Evolutionary conservation across 2,797 vertebrate genomes (phyloP), one percentile per base, ranked within the genome.

Genomic region (Spea hammondii): DNA sequence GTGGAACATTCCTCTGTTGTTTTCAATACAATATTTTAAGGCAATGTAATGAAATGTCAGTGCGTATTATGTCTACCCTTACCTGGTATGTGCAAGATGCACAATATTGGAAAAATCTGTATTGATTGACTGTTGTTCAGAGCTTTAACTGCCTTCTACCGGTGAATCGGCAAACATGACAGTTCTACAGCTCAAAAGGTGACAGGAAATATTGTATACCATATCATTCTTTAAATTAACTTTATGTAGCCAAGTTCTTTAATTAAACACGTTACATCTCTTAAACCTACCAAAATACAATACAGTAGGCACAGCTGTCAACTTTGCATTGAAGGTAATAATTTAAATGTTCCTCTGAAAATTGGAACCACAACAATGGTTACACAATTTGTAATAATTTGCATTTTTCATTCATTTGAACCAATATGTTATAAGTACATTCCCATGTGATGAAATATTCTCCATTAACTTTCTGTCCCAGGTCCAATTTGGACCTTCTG

Each of bases 61-160:
- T 7, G 66, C 75, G 74, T 73, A 72, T 77, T 73, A 72, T 77
- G 53, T 73, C 79, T 81, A 44, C 55, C 70, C 70, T 81, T 69
- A 73, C 79, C 74, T 73, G 47, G 48, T 77, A 70, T 81, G 72
- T 77, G 70, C 68, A 57, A 77, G 74, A 81, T 73, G 69, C 49
- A 73, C 51, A 48, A 73, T 81, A 77, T 73, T 73, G 74, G 79
- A 81, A 77, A 32, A 77, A 81, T 81, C 70, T 55, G 65, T 72
- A 77, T 81, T 81, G 79, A 81, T 81, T 81, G 74, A 81, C 74
- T 81, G 79, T 74, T 77, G 48, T 77, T 69, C 74, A 69, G 47
- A 74, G 64, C 54, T 71, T 81, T 81, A 72, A 47, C 48, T 54
- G 69, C 62, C 51, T 67, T 81, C 53, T 32, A 53, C 44, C 73